These are phyloP conservation scores for Cavia aperea DNA, from an alignment of 2,113 vertebrate species.

Conservation along the genomic window DNA sequence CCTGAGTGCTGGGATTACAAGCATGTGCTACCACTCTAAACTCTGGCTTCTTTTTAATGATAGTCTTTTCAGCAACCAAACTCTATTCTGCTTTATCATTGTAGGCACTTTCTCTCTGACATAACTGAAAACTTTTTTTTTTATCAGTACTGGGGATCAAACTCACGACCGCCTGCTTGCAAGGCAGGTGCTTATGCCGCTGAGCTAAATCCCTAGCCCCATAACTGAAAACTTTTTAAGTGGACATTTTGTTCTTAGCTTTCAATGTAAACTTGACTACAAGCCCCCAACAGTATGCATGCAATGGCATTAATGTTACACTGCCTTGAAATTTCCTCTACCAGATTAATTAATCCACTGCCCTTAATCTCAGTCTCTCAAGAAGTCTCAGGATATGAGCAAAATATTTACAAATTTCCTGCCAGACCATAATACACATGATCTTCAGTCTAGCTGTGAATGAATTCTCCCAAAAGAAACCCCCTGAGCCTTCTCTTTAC, in stretches of 20 bases:
- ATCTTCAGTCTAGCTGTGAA: not conserved
- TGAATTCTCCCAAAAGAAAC: not conserved
- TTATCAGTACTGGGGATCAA: too few relatives aligned
- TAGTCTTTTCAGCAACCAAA: not conserved
- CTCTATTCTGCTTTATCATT: not conserved
- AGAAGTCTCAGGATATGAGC: not conserved
- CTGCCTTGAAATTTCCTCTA: not conserved
- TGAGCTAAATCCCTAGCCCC: too few relatives aligned
- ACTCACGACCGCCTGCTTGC: too few relatives aligned
- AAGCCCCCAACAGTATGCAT: not conserved
- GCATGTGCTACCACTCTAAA: not conserved
- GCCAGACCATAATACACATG: not conserved
- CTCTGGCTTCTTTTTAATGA: not conserved
- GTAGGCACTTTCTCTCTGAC: not conserved
- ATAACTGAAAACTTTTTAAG: not conserved
- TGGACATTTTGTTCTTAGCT: not conserved
- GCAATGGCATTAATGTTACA: not conserved
- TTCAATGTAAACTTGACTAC: not conserved
- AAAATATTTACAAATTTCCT: not conserved
- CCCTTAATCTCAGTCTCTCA: not conserved
- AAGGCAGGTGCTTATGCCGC: too few relatives aligned
- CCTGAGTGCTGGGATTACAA: not conserved
- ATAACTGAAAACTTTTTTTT: not conserved
- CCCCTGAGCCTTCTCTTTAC: not conserved
- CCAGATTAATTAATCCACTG: not conserved